A percentile compares a stretch with the other conserved stretches of the same genome.
Conservation (phyloP, 2,888 invertebrate genomes). For the Rotaria macrura region DNA sequence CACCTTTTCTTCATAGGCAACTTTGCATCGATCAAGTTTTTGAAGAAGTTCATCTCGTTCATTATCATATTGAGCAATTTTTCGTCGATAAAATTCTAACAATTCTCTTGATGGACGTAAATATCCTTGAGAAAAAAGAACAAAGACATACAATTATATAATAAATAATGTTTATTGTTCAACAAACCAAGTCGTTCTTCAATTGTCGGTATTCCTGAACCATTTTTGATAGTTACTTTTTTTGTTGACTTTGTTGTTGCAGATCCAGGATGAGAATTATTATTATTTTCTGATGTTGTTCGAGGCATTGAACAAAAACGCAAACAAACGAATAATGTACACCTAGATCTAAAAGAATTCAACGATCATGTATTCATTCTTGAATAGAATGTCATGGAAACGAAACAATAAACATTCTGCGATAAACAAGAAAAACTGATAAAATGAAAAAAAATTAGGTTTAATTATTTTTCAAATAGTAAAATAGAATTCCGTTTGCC, state of each 20-base stretch:
- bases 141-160: background rate
- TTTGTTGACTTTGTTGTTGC: background rate
- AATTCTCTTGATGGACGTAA: constrained; percentile 49
- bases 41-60: constrained; percentile 46
- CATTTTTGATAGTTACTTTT: constrained; percentile 1
- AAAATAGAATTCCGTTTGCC: background rate
- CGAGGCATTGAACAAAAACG: constrained; percentile 22
- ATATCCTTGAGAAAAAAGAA: constrained; percentile 39
- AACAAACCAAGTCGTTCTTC: constrained; percentile 7
- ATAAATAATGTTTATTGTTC: background rate
- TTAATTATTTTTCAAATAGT: background rate
- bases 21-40: constrained; percentile 46
- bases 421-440: background rate
- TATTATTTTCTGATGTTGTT: background rate
- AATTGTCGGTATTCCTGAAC: background rate
- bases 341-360: background rate
- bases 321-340: too few relatives aligned
- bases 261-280: background rate
- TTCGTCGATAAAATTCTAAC: constrained; percentile 49
- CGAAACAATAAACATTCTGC: background rate
- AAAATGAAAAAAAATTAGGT: background rate
- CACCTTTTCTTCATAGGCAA: constrained; percentile 49
- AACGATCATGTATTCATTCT: background rate
- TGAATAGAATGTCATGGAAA: background rate
- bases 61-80: constrained; percentile 48